Conservation (phyloP, 1,140 invertebrate genomes). For the Lysiphlebus fabarum region DNA sequence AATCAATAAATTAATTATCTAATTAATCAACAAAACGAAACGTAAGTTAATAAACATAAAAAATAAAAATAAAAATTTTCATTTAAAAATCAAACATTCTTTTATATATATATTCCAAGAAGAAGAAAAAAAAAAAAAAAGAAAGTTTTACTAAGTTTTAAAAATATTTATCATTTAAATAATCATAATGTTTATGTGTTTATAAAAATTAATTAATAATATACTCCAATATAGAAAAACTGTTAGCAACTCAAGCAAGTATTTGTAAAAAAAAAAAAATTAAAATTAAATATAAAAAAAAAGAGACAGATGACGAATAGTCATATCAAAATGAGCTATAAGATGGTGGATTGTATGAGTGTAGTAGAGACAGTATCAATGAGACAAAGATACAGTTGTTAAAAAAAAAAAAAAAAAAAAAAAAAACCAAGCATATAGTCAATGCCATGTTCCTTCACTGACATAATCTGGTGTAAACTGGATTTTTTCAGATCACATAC, state of each 20-base stretch:
- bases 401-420: slow-evolving; percentile 5
- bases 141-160: no score
- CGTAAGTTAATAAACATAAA: no score
- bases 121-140: no score
- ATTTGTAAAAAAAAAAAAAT: no score
- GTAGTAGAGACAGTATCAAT: slow-evolving; percentile 10
- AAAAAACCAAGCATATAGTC: slow-evolving; percentile 27
- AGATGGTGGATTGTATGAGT: slow-evolving; percentile 20
- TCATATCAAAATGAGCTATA: slow-evolving; percentile 14
- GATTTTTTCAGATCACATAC: slow-evolving; percentile 30
- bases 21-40: no score
- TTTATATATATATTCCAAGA: no score
- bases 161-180: no score
- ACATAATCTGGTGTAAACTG: slow-evolving; percentile 43
- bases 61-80: no score
- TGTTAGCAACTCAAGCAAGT: slow-evolving; percentile 5
- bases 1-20: no score
- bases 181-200: no score
- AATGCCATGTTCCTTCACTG: slow-evolving; percentile 33
- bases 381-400: neutral
- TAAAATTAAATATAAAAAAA: slow-evolving; percentile 11
- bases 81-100: no score
- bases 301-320: neutral
- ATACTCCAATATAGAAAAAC: neutral
- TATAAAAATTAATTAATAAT: no score